These are phyloP conservation scores for Diadophis punctatus DNA, from an alignment of 2,113 vertebrate genomes.

Conservation along the genomic window DNA sequence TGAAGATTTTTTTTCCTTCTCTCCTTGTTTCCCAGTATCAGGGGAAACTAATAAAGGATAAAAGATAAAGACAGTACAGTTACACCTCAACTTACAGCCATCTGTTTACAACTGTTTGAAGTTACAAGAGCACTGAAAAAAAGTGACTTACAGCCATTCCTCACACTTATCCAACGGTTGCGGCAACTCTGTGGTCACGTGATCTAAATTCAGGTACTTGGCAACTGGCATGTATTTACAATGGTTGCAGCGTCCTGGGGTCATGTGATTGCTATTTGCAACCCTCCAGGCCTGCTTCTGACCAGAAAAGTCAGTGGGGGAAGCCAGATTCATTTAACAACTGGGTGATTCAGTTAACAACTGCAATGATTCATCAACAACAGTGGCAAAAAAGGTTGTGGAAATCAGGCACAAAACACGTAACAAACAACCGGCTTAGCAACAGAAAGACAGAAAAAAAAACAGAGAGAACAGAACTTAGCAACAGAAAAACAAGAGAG, in stretches of 20 bases:
- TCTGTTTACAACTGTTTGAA: neutral
- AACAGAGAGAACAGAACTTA: neutral
- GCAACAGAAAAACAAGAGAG: neutral
- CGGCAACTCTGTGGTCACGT: neutral
- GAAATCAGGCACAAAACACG: neutral
- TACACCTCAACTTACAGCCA: neutral
- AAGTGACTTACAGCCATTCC: neutral
- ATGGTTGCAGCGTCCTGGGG: neutral
- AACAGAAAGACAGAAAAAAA: neutral
- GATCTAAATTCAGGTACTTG: neutral
- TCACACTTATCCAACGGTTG: neutral
- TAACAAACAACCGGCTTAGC: neutral
- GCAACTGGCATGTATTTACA: neutral
- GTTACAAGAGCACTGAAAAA: neutral
- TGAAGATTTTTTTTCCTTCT: neutral
- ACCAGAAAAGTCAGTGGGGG: neutral
- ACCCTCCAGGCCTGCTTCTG: neutral
- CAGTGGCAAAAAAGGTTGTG: neutral
- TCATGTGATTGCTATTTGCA: neutral
- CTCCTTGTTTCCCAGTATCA: neutral
- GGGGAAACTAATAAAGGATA: neutral
- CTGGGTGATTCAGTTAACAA: no score
- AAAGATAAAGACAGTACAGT: neutral
- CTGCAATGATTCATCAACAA: neutral
- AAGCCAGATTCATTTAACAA: neutral